Conservation (phyloP, 1,140 invertebrate species). For the Steinernema feltiae region DNA sequence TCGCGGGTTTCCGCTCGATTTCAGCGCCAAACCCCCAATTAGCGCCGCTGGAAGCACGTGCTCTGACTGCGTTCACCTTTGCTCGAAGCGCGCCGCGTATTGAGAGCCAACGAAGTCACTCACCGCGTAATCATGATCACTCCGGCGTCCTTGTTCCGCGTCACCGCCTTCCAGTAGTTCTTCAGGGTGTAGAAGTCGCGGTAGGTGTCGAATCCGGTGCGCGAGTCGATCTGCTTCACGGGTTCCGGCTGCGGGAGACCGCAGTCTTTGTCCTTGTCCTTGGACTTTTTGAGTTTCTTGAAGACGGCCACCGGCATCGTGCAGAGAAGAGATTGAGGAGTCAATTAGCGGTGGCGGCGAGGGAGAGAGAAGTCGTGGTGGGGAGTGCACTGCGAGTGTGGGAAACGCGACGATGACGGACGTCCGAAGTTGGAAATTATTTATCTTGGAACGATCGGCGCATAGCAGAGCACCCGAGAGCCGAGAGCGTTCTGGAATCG, state of each 20-base stretch:
- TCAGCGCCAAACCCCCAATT: too few species aligned
- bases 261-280: conserved; percentile 27
- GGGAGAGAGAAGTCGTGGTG: neutral
- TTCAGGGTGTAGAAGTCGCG: conserved; percentile 42
- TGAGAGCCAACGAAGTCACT: too few species aligned
- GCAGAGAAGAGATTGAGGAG: neutral
- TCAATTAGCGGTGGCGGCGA: neutral
- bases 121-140: neutral
- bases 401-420: neutral
- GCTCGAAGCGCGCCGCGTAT: neutral
- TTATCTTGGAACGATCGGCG: neutral
- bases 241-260: conserved; percentile 35
- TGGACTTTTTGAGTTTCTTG: conserved; percentile 35
- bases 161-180: conserved; percentile 40
- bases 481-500: neutral
- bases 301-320: conserved; percentile 29
- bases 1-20: too few species aligned
- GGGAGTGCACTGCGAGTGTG: neutral
- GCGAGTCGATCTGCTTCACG: conserved; percentile 33
- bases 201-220: conserved; percentile 35
- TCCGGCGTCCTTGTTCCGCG: conserved; percentile 23
- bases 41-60: too few species aligned
- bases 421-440: neutral
- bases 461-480: neutral
- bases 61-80: too few species aligned